Evolutionary conservation across 2,888 invertebrate species (phyloP).

Genomic region (Bruchidius siliquastri): DNA sequence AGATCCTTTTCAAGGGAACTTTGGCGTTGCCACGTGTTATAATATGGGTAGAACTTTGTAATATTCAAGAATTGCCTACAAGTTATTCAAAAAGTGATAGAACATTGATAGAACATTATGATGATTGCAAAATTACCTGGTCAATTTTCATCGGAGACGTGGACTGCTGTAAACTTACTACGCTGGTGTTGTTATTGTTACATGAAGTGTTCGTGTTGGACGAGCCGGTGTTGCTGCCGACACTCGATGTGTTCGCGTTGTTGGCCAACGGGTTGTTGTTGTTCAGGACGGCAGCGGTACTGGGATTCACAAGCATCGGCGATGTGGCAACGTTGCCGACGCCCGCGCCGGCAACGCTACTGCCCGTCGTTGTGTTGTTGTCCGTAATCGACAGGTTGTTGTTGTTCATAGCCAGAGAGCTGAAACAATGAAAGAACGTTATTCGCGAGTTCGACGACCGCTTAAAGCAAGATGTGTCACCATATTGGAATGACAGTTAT

Average conservation of each 20-base stretch:
- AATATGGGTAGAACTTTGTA: too few species aligned
- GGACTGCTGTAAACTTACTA: background rate
- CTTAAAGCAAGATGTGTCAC: too few species aligned
- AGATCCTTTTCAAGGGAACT: too few species aligned
- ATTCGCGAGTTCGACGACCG: too few species aligned
- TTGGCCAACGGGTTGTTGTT: conserved; percentile 27
- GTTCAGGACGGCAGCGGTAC: conserved; percentile 36
- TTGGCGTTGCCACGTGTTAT: too few species aligned
- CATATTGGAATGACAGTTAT: too few species aligned
- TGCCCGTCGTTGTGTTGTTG: conserved; percentile 39
- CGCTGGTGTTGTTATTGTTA: background rate
- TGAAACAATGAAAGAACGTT: conserved; percentile 50
- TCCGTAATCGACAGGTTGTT: conserved; percentile 46
- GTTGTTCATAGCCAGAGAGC: conserved; percentile 66
- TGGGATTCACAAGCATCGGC: background rate
- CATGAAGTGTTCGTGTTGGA: conserved; percentile 21
- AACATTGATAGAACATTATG: too few species aligned
- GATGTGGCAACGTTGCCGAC: background rate
- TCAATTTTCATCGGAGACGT: background rate
- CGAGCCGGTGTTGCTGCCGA: conserved; percentile 6
- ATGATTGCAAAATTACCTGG: background rate
- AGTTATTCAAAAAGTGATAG: too few species aligned
- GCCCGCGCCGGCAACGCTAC: conserved; percentile 34
- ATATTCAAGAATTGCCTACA: too few species aligned
- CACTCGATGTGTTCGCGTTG: background rate